A percentile compares a stretch with the other conserved stretches of the same genome.
Conservation (phyloP, 2,113 vertebrate genomes). For the Cyphomyrus discorhynchus region DNA sequence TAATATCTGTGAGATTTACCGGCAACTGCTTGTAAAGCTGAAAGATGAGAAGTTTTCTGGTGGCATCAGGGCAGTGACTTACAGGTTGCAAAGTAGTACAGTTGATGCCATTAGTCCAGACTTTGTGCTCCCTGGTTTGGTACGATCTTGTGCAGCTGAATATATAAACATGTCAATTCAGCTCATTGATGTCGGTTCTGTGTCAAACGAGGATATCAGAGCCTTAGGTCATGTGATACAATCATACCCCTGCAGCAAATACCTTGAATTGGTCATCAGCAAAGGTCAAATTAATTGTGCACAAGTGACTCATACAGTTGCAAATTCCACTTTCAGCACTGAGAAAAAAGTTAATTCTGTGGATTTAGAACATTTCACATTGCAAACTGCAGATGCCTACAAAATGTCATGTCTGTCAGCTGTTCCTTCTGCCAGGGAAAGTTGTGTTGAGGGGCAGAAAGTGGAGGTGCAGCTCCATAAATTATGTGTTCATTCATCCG, state of each 20-base stretch:
- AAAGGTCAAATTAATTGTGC: slow-evolving; percentile 53
- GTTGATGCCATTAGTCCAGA: slow-evolving; percentile 66
- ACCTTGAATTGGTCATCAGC: slow-evolving; percentile 67
- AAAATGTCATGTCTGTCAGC: slow-evolving; percentile 55
- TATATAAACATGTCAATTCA: slow-evolving; percentile 67
- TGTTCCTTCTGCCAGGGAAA: slow-evolving; percentile 23
- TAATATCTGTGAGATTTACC: slow-evolving; percentile 66
- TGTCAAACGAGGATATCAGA: slow-evolving; percentile 53
- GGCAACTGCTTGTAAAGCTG: slow-evolving; percentile 62
- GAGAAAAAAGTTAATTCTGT: slow-evolving; percentile 13
- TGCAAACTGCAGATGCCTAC: slow-evolving; percentile 65
- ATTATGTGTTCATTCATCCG: slow-evolving; percentile 71
- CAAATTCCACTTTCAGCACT: slow-evolving; percentile 28
- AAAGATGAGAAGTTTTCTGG: slow-evolving; percentile 44
- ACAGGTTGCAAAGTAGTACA: slow-evolving; percentile 57
- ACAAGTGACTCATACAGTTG: slow-evolving; percentile 53
- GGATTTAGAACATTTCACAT: slow-evolving; percentile 41
- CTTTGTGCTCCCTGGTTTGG: slow-evolving; percentile 70
- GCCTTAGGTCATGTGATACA: slow-evolving; percentile 57
- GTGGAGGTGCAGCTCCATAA: slow-evolving; percentile 62
- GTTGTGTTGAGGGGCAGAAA: slow-evolving; percentile 27
- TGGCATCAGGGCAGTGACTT: slow-evolving; percentile 65
- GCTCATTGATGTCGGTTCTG: slow-evolving; percentile 62
- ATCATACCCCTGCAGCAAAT: slow-evolving; percentile 50
- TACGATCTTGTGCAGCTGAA: slow-evolving; percentile 63